Percentiles rank a stretch among this genome's conserved stretches.
Evolutionary conservation across 2,113 vertebrate species (phyloP).

Genomic region (Panthera leo): DNA sequence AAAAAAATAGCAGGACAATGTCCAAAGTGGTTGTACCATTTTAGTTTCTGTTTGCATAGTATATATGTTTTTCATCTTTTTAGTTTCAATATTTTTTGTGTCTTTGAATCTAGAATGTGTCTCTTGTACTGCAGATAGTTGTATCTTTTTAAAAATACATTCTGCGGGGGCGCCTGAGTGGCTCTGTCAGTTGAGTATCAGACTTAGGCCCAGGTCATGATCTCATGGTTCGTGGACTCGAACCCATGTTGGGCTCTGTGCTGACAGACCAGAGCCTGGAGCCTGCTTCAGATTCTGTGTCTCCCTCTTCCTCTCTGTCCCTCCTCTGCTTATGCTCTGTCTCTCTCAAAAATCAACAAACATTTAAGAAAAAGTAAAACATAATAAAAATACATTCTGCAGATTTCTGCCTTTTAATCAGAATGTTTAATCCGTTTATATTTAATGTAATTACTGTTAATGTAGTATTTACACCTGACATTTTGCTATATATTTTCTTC

Average conservation of each 20-base stretch:
- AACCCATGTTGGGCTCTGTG: neutral
- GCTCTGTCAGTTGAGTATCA: neutral
- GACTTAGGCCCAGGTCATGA: neutral
- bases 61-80: neutral
- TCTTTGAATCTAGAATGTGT: neutral
- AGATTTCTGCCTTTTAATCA: slow-evolving; percentile 10
- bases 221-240: neutral
- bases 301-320: neutral
- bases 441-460: neutral
- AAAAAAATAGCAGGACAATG: neutral
- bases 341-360: too few relatives aligned
- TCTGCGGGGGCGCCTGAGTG: neutral
- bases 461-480: neutral
- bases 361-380: too few relatives aligned
- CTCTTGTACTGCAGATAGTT: neutral
- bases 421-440: slow-evolving; percentile 11
- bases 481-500: slow-evolving; percentile 29
- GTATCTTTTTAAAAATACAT: neutral
- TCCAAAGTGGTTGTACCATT: neutral
- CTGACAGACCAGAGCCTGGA: neutral
- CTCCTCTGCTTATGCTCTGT: neutral
- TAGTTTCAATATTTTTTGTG: neutral
- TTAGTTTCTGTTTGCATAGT: neutral
- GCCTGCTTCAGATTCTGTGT: neutral
- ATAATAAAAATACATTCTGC: neutral